Percentiles rank a stretch among this genome's conserved stretches.
Evolutionary conservation across 2,113 vertebrate species (phyloP).

Genomic region (Hypanus sabinus): DNA sequence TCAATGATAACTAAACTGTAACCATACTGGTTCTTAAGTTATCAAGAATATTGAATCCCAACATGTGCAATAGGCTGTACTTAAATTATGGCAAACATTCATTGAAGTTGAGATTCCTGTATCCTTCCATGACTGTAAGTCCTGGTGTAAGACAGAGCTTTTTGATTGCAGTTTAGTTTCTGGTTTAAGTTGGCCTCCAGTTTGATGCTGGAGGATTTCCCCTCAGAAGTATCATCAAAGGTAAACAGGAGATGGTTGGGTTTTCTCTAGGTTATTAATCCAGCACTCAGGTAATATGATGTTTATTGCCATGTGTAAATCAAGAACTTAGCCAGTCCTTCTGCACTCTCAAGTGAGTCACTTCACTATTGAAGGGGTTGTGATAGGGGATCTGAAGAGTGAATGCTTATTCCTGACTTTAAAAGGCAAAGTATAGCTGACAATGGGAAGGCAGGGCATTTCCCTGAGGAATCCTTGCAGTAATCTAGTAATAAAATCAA

Average conservation of each 20-base stretch:
- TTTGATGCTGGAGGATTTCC: not conserved
- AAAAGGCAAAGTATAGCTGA: not conserved
- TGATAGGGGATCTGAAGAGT: not conserved
- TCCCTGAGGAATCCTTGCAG: not conserved
- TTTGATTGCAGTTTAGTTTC: not conserved
- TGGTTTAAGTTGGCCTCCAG: not conserved
- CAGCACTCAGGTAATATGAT: not conserved
- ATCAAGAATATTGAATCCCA: not conserved
- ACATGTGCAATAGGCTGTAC: not conserved
- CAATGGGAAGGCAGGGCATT: not conserved
- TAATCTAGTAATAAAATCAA: not conserved
- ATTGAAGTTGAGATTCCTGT: not conserved
- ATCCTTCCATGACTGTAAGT: not conserved
- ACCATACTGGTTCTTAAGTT: not conserved
- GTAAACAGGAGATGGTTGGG: not conserved
- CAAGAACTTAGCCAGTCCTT: not conserved
- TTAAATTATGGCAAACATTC: not conserved
- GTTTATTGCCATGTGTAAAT: not conserved
- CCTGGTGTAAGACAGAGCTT: not conserved
- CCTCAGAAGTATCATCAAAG: not conserved
- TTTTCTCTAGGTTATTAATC: not conserved
- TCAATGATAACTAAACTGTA: not conserved
- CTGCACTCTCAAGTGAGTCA: not conserved
- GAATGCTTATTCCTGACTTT: not conserved
- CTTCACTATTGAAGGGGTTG: not conserved